Evolutionary conservation across 2,113 vertebrate genomes (phyloP).

Genomic region (Noturus placidus): DNA sequence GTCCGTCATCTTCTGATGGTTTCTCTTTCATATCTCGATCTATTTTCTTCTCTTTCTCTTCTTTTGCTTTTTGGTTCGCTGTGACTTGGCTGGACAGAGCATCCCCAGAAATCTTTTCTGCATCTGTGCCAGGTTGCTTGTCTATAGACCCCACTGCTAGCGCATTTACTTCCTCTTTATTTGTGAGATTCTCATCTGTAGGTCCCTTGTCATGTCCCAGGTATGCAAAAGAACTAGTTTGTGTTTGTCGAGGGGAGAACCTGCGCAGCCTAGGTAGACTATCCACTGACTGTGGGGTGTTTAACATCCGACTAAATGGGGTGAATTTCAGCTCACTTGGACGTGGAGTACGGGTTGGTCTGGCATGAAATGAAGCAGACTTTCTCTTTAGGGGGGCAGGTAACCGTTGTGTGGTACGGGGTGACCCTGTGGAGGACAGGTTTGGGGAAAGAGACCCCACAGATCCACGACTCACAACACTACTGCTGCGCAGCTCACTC

Average conservation of each 20-base stretch:
- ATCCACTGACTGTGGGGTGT: conserved; percentile 90
- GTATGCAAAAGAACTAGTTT: conserved; percentile 86
- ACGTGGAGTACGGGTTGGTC: conserved; percentile 87
- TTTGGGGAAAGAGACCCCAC: conserved; percentile 77
- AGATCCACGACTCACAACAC: conserved; percentile 75
- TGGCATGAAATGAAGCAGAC: conserved; percentile 82
- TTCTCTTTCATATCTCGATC: conserved; percentile 15
- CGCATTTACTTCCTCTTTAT: conserved; percentile 42
- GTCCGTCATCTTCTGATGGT: conserved; percentile 58
- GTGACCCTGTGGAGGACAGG: conserved; percentile 77
- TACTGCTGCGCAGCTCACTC: conserved; percentile 80
- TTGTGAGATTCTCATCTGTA: conserved; percentile 29
- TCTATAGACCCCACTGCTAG: conserved; percentile 41
- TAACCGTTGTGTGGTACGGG: conserved; percentile 78
- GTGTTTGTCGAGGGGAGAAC: conserved; percentile 87
- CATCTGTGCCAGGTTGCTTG: conserved; percentile 5
- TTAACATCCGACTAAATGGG: conserved; percentile 89
- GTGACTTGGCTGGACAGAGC: conserved; percentile 38
- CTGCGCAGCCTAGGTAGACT: conserved; percentile 89
- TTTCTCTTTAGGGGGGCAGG: conserved; percentile 83
- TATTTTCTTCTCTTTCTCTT: conserved; percentile 33
- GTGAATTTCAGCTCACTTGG: conserved; percentile 90
- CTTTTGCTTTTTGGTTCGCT: conserved; percentile 46
- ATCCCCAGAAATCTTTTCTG: conserved; percentile 34
- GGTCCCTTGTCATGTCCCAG: conserved; percentile 80